Base-by-base conservation (phyloP, 2,888 invertebrate species). In the Automeris io region DNA sequence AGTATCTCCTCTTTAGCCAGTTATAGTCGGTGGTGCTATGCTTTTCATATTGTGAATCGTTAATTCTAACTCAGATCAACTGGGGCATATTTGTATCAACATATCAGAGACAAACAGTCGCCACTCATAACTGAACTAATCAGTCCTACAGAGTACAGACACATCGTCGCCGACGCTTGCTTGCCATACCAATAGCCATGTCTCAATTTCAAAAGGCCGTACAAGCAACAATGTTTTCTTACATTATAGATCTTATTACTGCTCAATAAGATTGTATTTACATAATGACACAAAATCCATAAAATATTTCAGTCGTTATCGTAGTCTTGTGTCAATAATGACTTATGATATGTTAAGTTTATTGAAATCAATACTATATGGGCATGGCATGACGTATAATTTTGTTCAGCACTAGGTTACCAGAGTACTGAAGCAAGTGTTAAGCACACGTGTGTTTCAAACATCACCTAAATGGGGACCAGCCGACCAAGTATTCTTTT, bases 121-220 rank as follows among this genome's bases (percentile, higher is more conserved):
- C 72, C 69, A 58, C 61, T 70, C 67, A 64, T 71, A 72, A 77
- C 67, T 67, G 64, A 76, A 69, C 76, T 83, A 82, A 82, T 81
- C 78, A 77, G 71, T 70, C 71, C 70, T 61, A 80, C 77, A 83
- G 82, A 85, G 70, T 61, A 80, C 77, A 83, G 82, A 85, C 82
- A 75, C 73, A 74, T 71, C 74, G 82, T 76, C 83, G 82, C 82
- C 80, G 70, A 58, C 58, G 74, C 72, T 69, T 67, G 76, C 55
- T 64, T 65, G 74, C 77, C 78, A 73, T 75, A 72, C 74, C 74
- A 71, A 77, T 68, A 64, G 68, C 47, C 39, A 40, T 39, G 18
- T 24, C 43, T 31, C 47, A 50, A 46, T 43, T 40, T 45, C 56
- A 46, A 56, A 77, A 66, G 49, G 60, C 34, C 67, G 19, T 66